Evolutionary conservation across 2,797 vertebrate genomes (phyloP), one percentile per base, ranked within the genome.

Genomic region (Echiichthys vipera): DNA sequence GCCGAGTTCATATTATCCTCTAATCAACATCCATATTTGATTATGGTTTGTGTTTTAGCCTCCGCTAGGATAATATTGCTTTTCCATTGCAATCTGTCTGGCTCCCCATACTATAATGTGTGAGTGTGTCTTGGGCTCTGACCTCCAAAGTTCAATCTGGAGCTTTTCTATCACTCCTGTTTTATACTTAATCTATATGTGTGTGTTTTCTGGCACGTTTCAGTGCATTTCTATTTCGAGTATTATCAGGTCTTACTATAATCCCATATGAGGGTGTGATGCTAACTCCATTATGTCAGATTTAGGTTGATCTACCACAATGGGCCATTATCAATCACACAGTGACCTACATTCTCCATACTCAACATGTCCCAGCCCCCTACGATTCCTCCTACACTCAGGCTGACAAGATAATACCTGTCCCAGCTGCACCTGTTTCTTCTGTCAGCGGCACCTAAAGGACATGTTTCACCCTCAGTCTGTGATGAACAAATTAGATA

Each of bases 261-360:
- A 84, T 80, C 69, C 68, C n/a, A 37, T 54, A 32, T 71, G 51
- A 54, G 34, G 46, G 56, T 58, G 57, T 78, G 49, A 62, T 13
- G 46, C 7, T 75, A 70, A 81, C 59, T 80, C 69, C 51, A 78
- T 77, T 85, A 71, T 70, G 27, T 68, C 67, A 70, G 65, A 84
- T 87, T 81, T 46, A 45, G 56, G 29, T 59, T 78, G 64, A 73
- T 73, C 55, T 66, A 58, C 15, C 2, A 45, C 53, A 65, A 39
- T 79, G 50, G 32, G 50, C 39, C 63, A 1, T 78, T 47, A 73
- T 80, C 77, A 77, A 62, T 85, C 77, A 78, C 68, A 63, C 30
- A 57, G 24, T 81, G 67, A 81, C 78, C 74, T 69, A 78, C 57
- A 76, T 84, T 66, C 39, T 40, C 8, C 9, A 2, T 14, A 15